Evolutionary conservation across 1,140 invertebrate genomes (phyloP), one percentile per base, ranked within the genome.

Genomic region (Drosophila aff.): DNA sequence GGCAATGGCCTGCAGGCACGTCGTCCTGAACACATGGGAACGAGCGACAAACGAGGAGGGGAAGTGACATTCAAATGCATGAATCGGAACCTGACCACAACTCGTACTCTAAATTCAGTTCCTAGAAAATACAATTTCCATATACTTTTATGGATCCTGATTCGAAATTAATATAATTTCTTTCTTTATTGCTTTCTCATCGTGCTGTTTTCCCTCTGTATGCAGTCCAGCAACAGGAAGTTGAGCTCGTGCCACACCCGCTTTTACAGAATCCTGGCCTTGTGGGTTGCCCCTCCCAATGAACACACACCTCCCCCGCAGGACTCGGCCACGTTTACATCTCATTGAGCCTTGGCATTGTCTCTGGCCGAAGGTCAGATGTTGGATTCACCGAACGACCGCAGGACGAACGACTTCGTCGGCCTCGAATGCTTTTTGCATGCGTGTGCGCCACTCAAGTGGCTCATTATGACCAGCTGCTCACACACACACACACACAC

Each of bases 171-270:
- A 55, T 53, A 21, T 38, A 16, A 59, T n/a, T 28, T 38, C 9
- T 16, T 57, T 15, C 15, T 26, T 21, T 18, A 26, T 16, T 53
- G 23, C 16, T 41, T 31, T 50, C 16, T 6, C 49, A 31, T 31
- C 1, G 31, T 13, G 1, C 44, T 55, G 21, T 1, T 23, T 40
- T 16, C 74, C 50, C 23, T 81, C 40, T 28, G 60, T 23, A 26
- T 26, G 28, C 40, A 5, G 59, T 76, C 53, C 72, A 79, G 83
- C 83, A 87, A 89, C 84, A 89, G 84, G 80, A 87, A 83, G 71
- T 74, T 40, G 21, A 49, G 46, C 52, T 47, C 49, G 43, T 58
- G 49, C 40, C 62, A 46, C 47, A 26, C 28, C 28, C 16, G 31
- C 41, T 16, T 65, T 10, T 21, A 36, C 26, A 55, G 28, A 23